A percentile compares a stretch with the other conserved stretches of the same genome.
Conservation (phyloP, 2,797 vertebrate genomes). For the Argya squamiceps region DNA sequence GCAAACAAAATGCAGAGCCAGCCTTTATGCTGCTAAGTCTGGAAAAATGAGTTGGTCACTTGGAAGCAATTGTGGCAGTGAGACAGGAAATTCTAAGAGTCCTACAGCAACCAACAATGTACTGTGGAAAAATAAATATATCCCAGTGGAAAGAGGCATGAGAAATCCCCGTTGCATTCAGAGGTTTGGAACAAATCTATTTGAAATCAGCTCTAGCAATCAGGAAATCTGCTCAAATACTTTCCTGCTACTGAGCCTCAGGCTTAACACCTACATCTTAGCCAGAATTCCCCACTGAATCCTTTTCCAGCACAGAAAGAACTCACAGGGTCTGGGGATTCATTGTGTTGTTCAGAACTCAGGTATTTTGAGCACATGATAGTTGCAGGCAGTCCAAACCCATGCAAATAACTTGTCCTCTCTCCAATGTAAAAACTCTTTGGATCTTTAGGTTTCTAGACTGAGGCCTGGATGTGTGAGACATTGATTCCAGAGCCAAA, state of each 20-base stretch:
- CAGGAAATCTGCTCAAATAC: conserved; percentile 62
- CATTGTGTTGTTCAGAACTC: background rate
- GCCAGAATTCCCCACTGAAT: background rate
- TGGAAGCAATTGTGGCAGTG: background rate
- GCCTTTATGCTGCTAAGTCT: background rate
- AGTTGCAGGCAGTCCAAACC: background rate
- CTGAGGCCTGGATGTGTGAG: background rate
- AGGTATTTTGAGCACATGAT: background rate
- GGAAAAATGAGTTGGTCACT: conserved; percentile 33
- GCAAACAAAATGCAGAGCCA: background rate
- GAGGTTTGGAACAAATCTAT: conserved; percentile 43
- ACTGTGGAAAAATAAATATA: conserved; percentile 66
- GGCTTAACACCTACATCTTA: background rate
- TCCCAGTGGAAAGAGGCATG: conserved; percentile 51
- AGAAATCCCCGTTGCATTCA: conserved; percentile 50
- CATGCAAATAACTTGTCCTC: background rate
- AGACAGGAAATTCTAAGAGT: conserved; percentile 63
- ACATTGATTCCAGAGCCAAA: background rate
- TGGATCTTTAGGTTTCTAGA: background rate
- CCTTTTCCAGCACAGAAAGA: background rate
- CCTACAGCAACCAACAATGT: conserved; percentile 57
- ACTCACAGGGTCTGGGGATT: background rate
- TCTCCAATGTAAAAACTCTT: background rate
- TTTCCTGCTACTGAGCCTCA: conserved; percentile 36
- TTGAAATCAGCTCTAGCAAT: conserved; percentile 33